These are phyloP conservation scores for Ypsolopha sequella DNA, from an alignment of 2,888 invertebrate species.

Conservation along the genomic window DNA sequence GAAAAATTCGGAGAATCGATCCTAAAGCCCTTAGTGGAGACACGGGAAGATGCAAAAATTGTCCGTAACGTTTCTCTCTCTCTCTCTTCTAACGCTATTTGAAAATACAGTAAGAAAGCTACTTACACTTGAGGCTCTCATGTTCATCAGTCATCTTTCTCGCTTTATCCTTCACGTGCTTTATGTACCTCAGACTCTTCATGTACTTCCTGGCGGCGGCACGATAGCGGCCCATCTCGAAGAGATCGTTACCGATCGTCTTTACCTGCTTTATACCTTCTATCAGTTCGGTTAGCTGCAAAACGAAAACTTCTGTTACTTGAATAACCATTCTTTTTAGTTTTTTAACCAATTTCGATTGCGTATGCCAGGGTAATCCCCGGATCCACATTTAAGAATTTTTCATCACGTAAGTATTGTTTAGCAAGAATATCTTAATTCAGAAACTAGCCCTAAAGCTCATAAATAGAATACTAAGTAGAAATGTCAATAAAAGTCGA, in stretches of 20 bases:
- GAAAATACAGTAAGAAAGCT: not conserved
- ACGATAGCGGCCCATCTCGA: slow-evolving; percentile 68
- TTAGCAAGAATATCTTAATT: too few relatives aligned
- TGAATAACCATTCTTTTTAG: not conserved
- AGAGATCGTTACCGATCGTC: slow-evolving; percentile 79
- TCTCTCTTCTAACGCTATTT: not conserved
- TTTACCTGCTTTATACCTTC: slow-evolving; percentile 74
- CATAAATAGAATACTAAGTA: too few relatives aligned
- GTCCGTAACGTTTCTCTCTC: not conserved
- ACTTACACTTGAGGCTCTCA: slow-evolving; percentile 28
- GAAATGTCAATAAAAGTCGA: too few relatives aligned
- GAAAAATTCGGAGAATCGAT: too few relatives aligned
- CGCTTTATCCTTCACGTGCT: slow-evolving; percentile 31
- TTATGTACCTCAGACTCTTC: slow-evolving; percentile 82
- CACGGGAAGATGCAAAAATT: too few relatives aligned
- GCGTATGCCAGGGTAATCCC: too few relatives aligned
- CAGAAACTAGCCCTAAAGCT: too few relatives aligned
- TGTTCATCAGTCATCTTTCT: slow-evolving; percentile 13
- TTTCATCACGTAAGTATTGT: too few relatives aligned
- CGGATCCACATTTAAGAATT: too few relatives aligned
- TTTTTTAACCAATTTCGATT: too few relatives aligned
- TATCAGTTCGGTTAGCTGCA: slow-evolving; percentile 59
- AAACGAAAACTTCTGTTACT: slow-evolving; percentile 4
- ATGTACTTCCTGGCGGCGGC: slow-evolving; percentile 82
- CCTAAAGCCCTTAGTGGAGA: too few relatives aligned